Conservation (phyloP, 1,140 invertebrate species). For the Archivesica marissinica region DNA sequence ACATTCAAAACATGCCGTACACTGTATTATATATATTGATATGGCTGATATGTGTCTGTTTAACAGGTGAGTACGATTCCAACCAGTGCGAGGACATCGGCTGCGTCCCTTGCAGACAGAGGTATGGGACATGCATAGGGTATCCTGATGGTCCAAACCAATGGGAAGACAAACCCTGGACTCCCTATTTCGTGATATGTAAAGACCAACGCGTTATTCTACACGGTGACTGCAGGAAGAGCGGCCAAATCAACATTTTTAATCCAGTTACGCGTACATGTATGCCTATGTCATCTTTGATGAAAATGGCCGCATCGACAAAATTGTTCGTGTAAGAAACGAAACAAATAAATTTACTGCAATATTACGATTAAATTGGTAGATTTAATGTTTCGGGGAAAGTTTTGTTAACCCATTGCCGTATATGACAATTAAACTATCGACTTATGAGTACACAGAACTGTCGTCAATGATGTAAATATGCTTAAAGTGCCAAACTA, state of each 20-base stretch:
- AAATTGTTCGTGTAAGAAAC: background rate
- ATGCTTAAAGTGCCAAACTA: too few relatives aligned
- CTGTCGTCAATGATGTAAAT: too few relatives aligned
- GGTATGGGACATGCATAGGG: conserved; percentile 23
- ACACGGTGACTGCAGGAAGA: conserved; percentile 29
- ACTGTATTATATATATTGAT: too few relatives aligned
- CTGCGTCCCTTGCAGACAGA: conserved; percentile 20
- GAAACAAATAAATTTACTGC: too few relatives aligned
- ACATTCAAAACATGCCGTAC: too few relatives aligned
- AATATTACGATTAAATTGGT: too few relatives aligned
- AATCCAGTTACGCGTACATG: conserved; percentile 36
- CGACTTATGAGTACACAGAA: too few relatives aligned
- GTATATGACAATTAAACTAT: too few relatives aligned
- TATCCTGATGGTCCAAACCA: conserved; percentile 24
- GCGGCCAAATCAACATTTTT: conserved; percentile 26
- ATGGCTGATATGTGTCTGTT: background rate
- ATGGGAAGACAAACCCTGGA: conserved; percentile 29
- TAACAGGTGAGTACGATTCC: conserved; percentile 45
- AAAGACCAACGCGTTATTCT: conserved; percentile 16
- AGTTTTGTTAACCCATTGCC: too few relatives aligned
- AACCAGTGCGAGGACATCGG: conserved; percentile 25
- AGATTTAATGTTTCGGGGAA: too few relatives aligned
- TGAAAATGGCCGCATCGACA: conserved; percentile 10
- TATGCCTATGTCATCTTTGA: conserved; percentile 19
- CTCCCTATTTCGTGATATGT: conserved; percentile 40